These are phyloP conservation scores for Sminthopsis crassicaudata DNA, from an alignment of 2,113 vertebrate genomes.

Conservation along the genomic window DNA sequence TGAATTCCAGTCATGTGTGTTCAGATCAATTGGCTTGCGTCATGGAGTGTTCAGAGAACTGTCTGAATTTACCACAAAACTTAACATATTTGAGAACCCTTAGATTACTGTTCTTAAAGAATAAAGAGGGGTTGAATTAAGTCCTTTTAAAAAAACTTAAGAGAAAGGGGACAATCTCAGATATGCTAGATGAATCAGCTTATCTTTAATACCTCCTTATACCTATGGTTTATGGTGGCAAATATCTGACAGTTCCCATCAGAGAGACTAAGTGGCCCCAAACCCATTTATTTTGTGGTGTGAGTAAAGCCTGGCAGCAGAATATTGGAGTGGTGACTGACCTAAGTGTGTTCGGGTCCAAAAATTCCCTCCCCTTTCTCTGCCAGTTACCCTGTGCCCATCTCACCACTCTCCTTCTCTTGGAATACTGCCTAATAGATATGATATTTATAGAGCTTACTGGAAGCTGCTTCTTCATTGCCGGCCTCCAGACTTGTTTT, in stretches of 20 bases:
- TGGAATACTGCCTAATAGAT: conserved; percentile 72
- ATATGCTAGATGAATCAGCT: neutral
- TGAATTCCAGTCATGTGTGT: neutral
- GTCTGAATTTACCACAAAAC: neutral
- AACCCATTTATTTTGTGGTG: neutral
- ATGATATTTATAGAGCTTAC: conserved; percentile 80
- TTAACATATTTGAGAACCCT: neutral
- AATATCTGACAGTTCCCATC: neutral
- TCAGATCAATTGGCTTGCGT: neutral
- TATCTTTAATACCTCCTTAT: neutral
- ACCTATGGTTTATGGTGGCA: neutral
- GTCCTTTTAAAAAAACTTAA: neutral
- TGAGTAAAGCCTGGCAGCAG: neutral
- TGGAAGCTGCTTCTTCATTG: conserved; percentile 76
- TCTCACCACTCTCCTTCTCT: conserved; percentile 60
- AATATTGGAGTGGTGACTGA: neutral
- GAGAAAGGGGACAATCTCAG: neutral
- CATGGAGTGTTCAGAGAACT: neutral
- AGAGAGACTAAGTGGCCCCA: neutral
- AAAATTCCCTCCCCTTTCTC: conserved; percentile 60
- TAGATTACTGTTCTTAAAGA: neutral
- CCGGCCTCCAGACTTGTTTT: conserved; percentile 65
- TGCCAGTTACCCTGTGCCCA: conserved; percentile 70
- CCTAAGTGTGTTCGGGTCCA: conserved; percentile 46
- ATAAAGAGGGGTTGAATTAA: neutral